These are phyloP conservation scores for Tetramorium parvispinum DNA, from an alignment of 1,140 invertebrate species.

Conservation along the genomic window DNA sequence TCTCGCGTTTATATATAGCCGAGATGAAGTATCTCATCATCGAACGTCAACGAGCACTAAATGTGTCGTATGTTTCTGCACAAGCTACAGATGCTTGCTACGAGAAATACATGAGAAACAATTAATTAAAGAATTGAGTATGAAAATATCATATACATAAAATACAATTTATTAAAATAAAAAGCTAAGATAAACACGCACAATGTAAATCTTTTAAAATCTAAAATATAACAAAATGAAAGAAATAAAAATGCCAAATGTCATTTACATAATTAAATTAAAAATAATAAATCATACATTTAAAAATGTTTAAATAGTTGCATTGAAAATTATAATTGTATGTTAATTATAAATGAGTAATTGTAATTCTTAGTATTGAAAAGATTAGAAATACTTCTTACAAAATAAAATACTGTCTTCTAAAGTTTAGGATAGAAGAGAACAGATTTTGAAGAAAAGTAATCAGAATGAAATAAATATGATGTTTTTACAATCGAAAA, in stretches of 20 bases:
- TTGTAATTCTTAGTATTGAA: not conserved
- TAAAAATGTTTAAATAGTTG: not conserved
- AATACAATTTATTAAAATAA: conserved; percentile 2
- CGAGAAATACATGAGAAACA: not conserved
- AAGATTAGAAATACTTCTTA: not conserved
- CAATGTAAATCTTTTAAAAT: not conserved
- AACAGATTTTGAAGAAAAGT: not conserved
- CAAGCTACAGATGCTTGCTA: not conserved
- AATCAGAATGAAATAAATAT: not conserved
- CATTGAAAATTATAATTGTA: not conserved
- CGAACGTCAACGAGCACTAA: not conserved
- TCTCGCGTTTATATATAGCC: not conserved
- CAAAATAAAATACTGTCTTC: not conserved
- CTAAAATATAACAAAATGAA: not conserved
- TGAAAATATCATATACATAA: not conserved
- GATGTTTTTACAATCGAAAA: not conserved
- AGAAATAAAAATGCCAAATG: not conserved
- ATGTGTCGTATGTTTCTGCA: not conserved
- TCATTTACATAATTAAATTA: not conserved
- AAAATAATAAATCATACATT: not conserved
- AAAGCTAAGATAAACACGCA: not conserved
- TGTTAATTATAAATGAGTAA: not conserved
- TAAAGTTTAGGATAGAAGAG: not conserved
- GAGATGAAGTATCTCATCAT: conserved; percentile 12
- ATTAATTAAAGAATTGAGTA: not conserved